These are phyloP conservation scores for Lycophotia porphyrea DNA, from an alignment of 2,888 invertebrate genomes.

Conservation along the genomic window DNA sequence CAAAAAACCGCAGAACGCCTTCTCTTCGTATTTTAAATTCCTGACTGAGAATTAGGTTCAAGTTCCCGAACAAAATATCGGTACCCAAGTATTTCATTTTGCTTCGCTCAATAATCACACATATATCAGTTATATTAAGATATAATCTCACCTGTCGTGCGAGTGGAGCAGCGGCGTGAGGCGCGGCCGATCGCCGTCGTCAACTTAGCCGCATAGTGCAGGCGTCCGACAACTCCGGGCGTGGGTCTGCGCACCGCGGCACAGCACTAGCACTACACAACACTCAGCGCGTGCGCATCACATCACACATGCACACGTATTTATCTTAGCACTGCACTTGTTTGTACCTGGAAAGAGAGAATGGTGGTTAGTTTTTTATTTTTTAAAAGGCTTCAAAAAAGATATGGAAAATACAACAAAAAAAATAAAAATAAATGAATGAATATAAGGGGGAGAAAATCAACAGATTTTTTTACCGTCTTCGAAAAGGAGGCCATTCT, in stretches of 20 bases:
- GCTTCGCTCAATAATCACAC: neutral
- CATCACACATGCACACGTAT: conserved; percentile 67
- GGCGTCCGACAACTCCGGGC: conserved; percentile 69
- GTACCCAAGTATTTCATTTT: neutral
- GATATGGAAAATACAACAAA: too few relatives aligned
- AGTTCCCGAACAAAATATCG: neutral
- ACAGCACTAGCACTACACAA: conserved; percentile 66
- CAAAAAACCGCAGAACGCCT: neutral
- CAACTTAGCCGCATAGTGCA: conserved; percentile 86
- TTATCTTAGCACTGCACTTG: conserved; percentile 76
- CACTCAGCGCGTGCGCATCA: conserved; percentile 74
- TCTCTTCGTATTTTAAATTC: neutral
- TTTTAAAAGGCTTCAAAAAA: too few relatives aligned
- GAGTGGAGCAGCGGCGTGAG: conserved; percentile 85
- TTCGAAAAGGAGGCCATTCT: neutral
- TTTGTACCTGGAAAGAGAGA: conserved; percentile 78
- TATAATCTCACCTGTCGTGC: conserved; percentile 78
- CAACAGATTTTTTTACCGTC: neutral
- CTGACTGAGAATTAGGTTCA: too few relatives aligned
- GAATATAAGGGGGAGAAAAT: too few relatives aligned
- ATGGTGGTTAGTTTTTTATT: neutral
- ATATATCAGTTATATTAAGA: neutral
- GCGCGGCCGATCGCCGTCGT: conserved; percentile 87
- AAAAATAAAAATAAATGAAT: too few relatives aligned
- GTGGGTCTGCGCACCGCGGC: conserved; percentile 70